Conservation (phyloP, 2,113 vertebrate species). For the Dermatemys mawii region DNA sequence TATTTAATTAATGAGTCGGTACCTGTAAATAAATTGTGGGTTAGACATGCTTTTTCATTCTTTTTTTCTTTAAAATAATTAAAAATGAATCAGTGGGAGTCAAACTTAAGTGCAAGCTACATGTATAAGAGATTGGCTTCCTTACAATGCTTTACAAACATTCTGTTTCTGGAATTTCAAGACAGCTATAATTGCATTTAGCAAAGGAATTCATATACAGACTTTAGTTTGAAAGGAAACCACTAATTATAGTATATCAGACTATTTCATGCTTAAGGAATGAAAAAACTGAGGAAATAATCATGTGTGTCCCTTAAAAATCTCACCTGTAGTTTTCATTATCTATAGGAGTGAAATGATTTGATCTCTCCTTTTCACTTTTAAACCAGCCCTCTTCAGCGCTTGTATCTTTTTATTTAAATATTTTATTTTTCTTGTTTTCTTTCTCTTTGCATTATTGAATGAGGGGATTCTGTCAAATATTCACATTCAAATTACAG, state of each 20-base stretch:
- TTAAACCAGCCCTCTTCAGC: not conserved
- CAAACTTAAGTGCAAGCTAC: not conserved
- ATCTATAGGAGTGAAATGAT: not conserved
- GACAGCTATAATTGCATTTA: not conserved
- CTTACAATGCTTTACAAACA: not conserved
- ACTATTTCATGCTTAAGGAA: not conserved
- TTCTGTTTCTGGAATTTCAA: not conserved
- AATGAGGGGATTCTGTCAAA: not conserved
- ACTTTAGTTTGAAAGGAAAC: slow-evolving; percentile 11
- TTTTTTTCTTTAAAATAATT: not conserved
- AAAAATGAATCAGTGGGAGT: not conserved
- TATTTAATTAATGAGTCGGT: not conserved
- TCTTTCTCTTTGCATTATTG: not conserved
- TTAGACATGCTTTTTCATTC: not conserved
- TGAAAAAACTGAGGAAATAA: not conserved
- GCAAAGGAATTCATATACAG: not conserved
- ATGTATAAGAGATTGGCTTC: not conserved
- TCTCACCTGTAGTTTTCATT: not conserved
- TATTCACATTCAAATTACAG: not conserved
- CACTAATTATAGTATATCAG: not conserved
- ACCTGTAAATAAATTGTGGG: not conserved
- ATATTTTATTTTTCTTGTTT: not conserved
- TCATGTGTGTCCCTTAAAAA: not conserved
- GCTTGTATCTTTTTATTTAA: not conserved
- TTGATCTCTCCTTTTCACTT: not conserved